Base-by-base conservation (phyloP, 2,797 vertebrate species). In the Astyanax mexicanus region DNA sequence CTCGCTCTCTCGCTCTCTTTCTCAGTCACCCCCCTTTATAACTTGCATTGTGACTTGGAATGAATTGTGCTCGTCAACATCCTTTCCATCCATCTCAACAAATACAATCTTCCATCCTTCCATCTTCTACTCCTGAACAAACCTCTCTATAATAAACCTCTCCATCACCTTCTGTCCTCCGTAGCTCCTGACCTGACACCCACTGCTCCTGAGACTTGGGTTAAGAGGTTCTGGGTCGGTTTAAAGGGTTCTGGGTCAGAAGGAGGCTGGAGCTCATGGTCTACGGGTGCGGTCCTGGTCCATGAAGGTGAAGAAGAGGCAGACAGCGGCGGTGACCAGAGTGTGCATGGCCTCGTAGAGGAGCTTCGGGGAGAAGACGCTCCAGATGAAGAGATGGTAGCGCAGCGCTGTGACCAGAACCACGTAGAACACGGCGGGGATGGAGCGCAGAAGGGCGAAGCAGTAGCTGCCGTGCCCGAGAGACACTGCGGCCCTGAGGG, bases 351-450 rank as follows among this genome's bases (percentile, higher is more conserved):
- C 95, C 87, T 98, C 97, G 0, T 98, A 99, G 3, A 99, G 95
- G 0, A 99, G 90, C 80, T 99, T 99, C 0, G 98, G 98, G 0
- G 97, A 98, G 85, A 99, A 99, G 57, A 99, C 97, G 0, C 97
- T 99, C 97, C 97, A 99, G 85, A 99, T 97, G 88, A 99, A 99
- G 66, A 98, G 91, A 83, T 99, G 97, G 84, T 99, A 96, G 12
- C 98, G 95, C 80, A 98, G 92, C 11, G 86, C 88, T 0, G 96
- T 97, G 8, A 98, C 93, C 87, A 99, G 76, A 69, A 98, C 69
- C 12, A 98, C 78, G 77, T 98, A 99, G 29, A 90, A 80, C 0
- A 92, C 93, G 0, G 93, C 92, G 0, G 97, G 95, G 51, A 96
- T 79, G 0, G 97, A 97, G 27, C 94, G 88, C 49, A 97, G 85